Percentiles rank a stretch among this genome's conserved stretches.
phyloP scores from a whole-genome alignment of 2,888 invertebrate species.

The Mimumesa dahlbomi region DNA sequence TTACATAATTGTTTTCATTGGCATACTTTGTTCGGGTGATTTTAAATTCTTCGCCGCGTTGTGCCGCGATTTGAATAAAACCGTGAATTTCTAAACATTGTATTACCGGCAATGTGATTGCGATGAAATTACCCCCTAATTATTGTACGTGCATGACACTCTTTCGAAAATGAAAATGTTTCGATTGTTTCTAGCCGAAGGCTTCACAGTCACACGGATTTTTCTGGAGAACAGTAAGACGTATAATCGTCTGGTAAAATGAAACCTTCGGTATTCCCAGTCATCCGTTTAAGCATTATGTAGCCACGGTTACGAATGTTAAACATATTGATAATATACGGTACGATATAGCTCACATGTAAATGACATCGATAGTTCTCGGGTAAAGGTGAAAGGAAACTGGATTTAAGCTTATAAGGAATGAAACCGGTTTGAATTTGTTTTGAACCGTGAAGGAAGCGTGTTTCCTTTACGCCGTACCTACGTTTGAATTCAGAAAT shows the following conservation, averaged over 20 bases:
- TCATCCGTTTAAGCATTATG: too few species aligned
- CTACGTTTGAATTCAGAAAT: slow-evolving; percentile 3
- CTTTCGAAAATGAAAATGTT: too few species aligned
- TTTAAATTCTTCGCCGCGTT: not conserved
- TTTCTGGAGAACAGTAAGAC: too few species aligned
- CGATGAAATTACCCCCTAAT: too few species aligned
- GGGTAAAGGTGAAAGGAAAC: slow-evolving; percentile 63
- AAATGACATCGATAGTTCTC: slow-evolving; percentile 42
- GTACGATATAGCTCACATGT: not conserved
- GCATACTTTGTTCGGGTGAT: not conserved
- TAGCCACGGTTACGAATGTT: slow-evolving; percentile 18
- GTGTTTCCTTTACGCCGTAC: slow-evolving; percentile 22
- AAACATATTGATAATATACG: slow-evolving; percentile 38
- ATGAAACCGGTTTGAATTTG: slow-evolving; percentile 55
- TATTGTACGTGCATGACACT: too few species aligned
- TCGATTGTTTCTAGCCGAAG: too few species aligned
- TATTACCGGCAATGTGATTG: too few species aligned
- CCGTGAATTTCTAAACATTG: too few species aligned
- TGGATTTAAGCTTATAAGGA: slow-evolving; percentile 55
- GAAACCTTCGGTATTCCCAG: too few species aligned
- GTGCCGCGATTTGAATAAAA: not conserved
- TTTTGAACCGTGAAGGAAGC: slow-evolving; percentile 32
- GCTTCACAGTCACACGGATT: too few species aligned
- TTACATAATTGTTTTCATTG: not conserved
- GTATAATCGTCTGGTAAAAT: too few species aligned